Evolutionary conservation across 1,140 invertebrate species (phyloP).

Genomic region (Magallana gigas): DNA sequence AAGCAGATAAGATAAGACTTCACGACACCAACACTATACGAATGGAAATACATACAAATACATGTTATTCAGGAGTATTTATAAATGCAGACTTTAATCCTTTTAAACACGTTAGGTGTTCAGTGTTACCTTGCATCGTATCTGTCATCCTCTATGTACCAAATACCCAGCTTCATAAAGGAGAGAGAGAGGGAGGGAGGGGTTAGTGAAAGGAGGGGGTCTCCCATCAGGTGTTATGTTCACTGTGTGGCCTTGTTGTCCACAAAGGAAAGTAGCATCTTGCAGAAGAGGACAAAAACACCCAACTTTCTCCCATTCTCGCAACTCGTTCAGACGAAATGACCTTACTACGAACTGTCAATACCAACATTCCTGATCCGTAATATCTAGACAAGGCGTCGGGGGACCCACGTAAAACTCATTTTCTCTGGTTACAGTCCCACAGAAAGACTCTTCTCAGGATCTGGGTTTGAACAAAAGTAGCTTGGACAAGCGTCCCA

Average conservation of each 20-base stretch:
- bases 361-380: constrained; percentile 13
- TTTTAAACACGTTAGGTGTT: not conserved
- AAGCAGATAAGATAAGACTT: constrained; percentile 26
- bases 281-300: constrained; percentile 7
- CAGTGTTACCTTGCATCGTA: not conserved
- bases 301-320: constrained; percentile 18
- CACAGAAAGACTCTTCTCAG: constrained; percentile 20
- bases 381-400: constrained; percentile 27
- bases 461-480: constrained; percentile 31
- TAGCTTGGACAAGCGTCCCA: constrained; percentile 29
- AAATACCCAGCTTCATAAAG: not conserved
- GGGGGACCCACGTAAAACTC: constrained; percentile 33
- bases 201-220: too few species aligned
- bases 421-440: constrained; percentile 25
- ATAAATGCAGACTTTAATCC: constrained; percentile 9
- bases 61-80: too few species aligned
- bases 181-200: not conserved
- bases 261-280: not conserved
- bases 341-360: constrained; percentile 19
- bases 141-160: not conserved
- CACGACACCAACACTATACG: not conserved
- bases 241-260: not conserved
- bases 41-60: too few species aligned
- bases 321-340: constrained; percentile 26
- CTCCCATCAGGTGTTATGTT: constrained; percentile 22